Evolutionary conservation across 2,113 vertebrate species (phyloP).

Genomic region (Parus major): DNA sequence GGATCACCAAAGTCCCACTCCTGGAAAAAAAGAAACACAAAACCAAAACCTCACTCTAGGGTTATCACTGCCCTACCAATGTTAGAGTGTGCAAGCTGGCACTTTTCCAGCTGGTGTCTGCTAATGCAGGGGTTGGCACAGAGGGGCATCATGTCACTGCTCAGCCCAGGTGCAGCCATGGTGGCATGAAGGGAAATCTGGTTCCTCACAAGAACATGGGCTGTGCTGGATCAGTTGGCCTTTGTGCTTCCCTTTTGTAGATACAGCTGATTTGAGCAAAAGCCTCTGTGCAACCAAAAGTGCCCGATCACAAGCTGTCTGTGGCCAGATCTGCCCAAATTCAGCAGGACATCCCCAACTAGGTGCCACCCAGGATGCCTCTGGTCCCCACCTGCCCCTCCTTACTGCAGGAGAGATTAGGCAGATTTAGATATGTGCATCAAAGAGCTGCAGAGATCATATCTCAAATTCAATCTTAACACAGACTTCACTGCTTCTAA

Average conservation of each 20-base stretch:
- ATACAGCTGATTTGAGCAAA: not conserved
- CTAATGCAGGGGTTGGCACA: fast-evolving
- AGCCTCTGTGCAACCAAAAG: fast-evolving
- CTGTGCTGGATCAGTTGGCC: not conserved
- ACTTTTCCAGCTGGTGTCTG: not conserved
- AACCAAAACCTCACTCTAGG: not conserved
- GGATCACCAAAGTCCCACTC: not conserved
- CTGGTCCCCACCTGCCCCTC: not conserved
- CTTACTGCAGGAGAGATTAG: not conserved
- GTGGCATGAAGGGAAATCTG: too few species aligned
- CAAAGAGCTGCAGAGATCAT: not conserved
- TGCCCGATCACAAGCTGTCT: fast-evolving
- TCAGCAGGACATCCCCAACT: not conserved
- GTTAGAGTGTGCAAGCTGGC: not conserved
- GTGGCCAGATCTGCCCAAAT: not conserved
- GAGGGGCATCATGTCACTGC: fast-evolving
- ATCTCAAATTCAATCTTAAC: not conserved
- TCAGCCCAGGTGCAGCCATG: fast-evolving
- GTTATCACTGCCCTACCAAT: fast-evolving
- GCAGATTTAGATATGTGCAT: not conserved
- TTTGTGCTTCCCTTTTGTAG: not conserved
- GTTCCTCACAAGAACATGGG: fast-evolving
- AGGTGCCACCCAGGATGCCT: fast-evolving
- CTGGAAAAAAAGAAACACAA: not conserved
- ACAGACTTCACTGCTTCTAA: not conserved